Conservation (phyloP, 2,797 vertebrate species). For the Hapalemur alaotrensis region DNA sequence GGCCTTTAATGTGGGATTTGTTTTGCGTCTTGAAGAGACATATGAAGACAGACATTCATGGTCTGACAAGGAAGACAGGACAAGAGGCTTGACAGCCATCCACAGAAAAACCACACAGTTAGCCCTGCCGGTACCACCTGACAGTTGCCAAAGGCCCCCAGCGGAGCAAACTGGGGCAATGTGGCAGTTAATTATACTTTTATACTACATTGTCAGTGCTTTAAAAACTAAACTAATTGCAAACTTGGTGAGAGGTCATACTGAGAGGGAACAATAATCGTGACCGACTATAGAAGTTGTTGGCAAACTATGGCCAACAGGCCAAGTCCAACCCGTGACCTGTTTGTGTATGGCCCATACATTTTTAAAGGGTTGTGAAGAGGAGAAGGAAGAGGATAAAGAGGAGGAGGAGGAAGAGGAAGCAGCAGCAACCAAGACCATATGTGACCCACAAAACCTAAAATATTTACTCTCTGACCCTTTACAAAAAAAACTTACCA, state of each 20-base stretch:
- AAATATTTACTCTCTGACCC: neutral
- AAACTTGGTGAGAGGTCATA: neutral
- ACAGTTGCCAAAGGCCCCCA: neutral
- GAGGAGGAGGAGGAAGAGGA: neutral
- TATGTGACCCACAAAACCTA: neutral
- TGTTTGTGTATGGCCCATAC: neutral
- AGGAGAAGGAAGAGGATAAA: neutral
- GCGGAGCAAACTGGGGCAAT: neutral
- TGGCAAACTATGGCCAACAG: neutral
- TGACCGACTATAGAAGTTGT: neutral
- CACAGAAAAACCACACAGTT: neutral
- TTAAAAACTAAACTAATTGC: constrained; percentile 20
- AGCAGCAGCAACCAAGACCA: neutral
- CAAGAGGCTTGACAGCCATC: neutral
- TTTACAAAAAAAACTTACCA: constrained; percentile 6
- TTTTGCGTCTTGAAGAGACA: constrained; percentile 32
- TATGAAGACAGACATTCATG: neutral
- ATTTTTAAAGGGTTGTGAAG: neutral
- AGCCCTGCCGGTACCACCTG: neutral
- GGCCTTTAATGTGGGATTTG: constrained; percentile 7
- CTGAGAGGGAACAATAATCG: neutral
- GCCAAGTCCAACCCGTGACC: neutral
- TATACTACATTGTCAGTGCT: neutral
- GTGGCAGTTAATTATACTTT: neutral
- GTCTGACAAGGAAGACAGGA: neutral